Base-by-base conservation (phyloP, 2,113 vertebrate genomes). In the Planiliza haematocheilus region DNA sequence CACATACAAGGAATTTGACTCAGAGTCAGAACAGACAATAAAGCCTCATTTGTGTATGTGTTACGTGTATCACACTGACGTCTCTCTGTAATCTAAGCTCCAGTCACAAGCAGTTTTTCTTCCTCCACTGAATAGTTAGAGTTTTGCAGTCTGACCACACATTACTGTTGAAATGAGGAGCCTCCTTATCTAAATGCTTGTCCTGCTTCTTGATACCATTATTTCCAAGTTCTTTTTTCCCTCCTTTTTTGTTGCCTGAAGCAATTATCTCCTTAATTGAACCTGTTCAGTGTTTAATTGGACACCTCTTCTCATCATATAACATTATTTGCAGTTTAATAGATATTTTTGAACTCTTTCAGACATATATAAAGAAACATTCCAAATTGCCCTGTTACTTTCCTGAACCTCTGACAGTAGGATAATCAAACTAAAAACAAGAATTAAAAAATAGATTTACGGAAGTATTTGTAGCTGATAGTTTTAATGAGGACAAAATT, bases 261-360 rank as follows among this genome's bases (percentile, higher is more conserved):
- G 83, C 83, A 83, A 83, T 82, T 89, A 76, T 84, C 71, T 85
- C 80, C 90, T 90, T 89, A 89, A 90, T 88, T 89, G 71, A 86
- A 87, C 89, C 74, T 78, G 79, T 82, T 82, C 82, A 70, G 36
- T 84, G 61, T 84, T 88, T 89, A 89, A 90, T 89, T 91, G 77
- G 70, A 89, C 84, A 77, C 60, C 38, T 75, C 90, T 87, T 36
- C 60, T 77, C 81, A 79, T 88, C 74, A 74, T 73, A 77, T 79
- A 82, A 83, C 67, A 79, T 81, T 80, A 81, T 83, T 85, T 37
- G 9, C 70, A 80, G 43, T 91, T 84, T 88, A 82, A 87, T 80
- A 67, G 69, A 84, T 81, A 68, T 64, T 85, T 88, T 84, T 85
- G 41, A 87, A 87, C 55, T 79, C 69, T 74, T 84, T 76, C 48